Conservation (phyloP, 2,797 vertebrate genomes). For the Nannoperca obscura region DNA sequence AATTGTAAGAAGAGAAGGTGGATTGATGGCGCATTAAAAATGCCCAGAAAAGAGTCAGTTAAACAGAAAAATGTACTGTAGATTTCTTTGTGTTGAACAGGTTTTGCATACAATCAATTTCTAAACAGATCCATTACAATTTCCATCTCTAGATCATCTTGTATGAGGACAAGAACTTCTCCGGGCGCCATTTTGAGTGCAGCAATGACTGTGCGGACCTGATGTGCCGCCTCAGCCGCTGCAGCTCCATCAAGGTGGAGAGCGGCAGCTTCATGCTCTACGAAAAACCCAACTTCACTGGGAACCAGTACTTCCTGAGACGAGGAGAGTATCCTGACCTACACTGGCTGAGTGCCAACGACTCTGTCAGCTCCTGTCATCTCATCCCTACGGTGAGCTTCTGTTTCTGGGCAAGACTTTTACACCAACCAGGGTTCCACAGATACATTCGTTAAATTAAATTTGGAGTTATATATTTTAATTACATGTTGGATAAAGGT, state of each 20-base stretch:
- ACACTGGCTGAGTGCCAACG: conserved; percentile 67
- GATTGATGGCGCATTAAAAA: background rate
- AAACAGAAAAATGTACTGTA: background rate
- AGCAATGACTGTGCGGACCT: conserved; percentile 70
- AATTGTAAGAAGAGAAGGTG: background rate
- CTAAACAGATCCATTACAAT: background rate
- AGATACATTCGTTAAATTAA: background rate
- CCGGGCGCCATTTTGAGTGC: conserved; percentile 71
- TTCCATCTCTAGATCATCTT: conserved; percentile 77
- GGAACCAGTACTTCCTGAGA: conserved; percentile 79
- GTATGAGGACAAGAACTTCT: conserved; percentile 81
- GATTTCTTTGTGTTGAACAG: background rate
- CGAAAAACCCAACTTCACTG: conserved; percentile 74
- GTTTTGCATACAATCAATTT: background rate
- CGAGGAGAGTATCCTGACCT: conserved; percentile 79
- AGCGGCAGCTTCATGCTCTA: conserved; percentile 82
- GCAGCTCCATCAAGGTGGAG: conserved; percentile 80
- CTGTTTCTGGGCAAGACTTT: background rate
- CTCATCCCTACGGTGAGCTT: conserved; percentile 66
- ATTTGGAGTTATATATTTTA: background rate
- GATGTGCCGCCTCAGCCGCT: conserved; percentile 58
- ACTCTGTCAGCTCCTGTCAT: conserved; percentile 69
- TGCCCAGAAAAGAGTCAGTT: background rate
- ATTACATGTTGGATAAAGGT: background rate
- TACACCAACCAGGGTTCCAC: background rate